phyloP scores from a whole-genome alignment of 1,140 invertebrate genomes.

The Drosophila ambigua region DNA sequence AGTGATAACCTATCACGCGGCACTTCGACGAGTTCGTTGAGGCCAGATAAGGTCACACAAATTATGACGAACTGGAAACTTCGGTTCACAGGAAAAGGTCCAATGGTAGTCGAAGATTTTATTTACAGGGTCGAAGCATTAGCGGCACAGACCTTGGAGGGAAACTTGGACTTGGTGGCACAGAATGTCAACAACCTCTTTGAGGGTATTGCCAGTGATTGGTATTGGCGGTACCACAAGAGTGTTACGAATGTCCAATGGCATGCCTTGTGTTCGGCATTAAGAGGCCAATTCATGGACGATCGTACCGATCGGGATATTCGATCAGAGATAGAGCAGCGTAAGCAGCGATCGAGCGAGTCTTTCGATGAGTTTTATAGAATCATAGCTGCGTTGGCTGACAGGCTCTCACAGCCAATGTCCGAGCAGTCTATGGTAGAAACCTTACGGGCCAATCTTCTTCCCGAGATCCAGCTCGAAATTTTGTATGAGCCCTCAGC shows the following conservation, averaged over 20 bases:
- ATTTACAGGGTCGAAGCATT: no score
- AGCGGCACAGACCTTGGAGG: no score
- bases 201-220: conserved; percentile 7
- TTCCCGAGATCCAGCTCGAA: no score
- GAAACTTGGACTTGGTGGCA: no score
- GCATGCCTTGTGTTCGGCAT: background rate
- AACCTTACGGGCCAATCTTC: no score
- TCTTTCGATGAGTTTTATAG: conserved; percentile 10
- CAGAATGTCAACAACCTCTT: background rate
- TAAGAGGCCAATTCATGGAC: conserved; percentile 5
- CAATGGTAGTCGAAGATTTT: background rate
- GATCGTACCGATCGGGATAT: conserved; percentile 9
- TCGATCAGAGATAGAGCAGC: conserved; percentile 5
- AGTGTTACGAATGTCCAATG: background rate
- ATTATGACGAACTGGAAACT: conserved; percentile 10
- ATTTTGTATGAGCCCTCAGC: no score
- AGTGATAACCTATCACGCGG: conserved; percentile 35
- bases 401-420: conserved; percentile 2
- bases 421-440: background rate
- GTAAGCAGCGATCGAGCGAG: conserved; percentile 10
- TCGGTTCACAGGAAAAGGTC: background rate
- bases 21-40: conserved; percentile 59
- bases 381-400: background rate
- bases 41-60: conserved; percentile 28
- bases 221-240: conserved; percentile 15